A percentile compares a stretch with the other conserved stretches of the same genome.
Conservation (phyloP, 2,113 vertebrate species). For the Montifringilla adamsi region DNA sequence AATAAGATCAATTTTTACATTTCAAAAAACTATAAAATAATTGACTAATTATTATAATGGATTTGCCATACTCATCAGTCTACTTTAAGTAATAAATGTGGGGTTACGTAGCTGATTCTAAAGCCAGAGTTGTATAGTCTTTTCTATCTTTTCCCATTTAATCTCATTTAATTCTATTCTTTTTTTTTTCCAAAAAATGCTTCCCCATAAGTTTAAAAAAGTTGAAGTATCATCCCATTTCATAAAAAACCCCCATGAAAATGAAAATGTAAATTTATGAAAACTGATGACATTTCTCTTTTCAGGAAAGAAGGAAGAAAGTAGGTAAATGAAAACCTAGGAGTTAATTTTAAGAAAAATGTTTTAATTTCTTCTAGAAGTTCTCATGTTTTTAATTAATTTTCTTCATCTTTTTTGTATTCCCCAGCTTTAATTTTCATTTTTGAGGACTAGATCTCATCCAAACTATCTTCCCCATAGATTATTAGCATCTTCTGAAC, state of each 20-base stretch:
- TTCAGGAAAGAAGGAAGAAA: background rate
- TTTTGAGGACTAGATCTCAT: background rate
- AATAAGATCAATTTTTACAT: slow-evolving; percentile 12
- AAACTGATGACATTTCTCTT: background rate
- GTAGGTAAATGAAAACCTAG: background rate
- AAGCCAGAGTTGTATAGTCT: background rate
- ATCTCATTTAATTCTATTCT: background rate
- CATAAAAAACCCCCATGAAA: background rate
- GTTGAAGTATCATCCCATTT: background rate
- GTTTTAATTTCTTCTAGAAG: background rate
- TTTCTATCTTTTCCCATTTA: background rate
- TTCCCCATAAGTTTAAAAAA: background rate
- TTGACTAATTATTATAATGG: background rate
- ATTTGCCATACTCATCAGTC: background rate
- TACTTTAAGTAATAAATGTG: background rate
- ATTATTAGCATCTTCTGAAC: background rate
- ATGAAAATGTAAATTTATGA: background rate
- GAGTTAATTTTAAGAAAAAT: background rate
- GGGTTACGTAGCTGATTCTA: background rate
- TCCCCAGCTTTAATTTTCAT: background rate
- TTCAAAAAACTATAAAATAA: background rate
- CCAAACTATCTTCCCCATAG: accelerated
- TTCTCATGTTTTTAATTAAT: background rate
- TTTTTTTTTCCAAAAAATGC: background rate
- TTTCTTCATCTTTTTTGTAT: background rate